Evolutionary conservation across 2,113 vertebrate genomes (phyloP).

Genomic region (Peromyscus leucopus): DNA sequence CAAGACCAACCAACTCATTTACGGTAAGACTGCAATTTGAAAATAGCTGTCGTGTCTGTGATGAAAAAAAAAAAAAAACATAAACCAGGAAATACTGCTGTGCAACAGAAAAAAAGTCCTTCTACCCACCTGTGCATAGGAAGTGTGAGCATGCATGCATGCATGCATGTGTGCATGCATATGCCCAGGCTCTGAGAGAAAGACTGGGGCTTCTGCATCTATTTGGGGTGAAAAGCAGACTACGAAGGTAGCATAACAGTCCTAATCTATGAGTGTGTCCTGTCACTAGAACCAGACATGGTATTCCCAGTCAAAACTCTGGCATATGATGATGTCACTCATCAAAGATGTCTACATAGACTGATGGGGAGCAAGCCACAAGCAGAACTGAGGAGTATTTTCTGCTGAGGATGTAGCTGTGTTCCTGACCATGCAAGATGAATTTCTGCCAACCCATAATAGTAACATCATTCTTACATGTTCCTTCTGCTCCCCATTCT

Average conservation of each 20-base stretch:
- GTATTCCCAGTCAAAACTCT: neutral
- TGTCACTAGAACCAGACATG: neutral
- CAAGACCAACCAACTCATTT: neutral
- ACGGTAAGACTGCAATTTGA: neutral
- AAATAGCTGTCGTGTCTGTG: neutral
- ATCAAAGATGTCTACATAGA: neutral
- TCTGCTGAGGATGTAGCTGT: conserved; percentile 36
- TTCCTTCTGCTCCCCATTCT: neutral
- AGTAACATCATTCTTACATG: conserved; percentile 21
- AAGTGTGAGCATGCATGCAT: neutral
- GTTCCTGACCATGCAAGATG: neutral
- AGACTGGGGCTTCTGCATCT: neutral
- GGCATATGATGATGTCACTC: neutral
- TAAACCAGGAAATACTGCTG: neutral
- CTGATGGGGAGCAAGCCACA: neutral
- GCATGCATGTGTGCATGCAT: neutral
- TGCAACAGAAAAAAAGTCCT: neutral
- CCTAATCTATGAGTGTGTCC: neutral
- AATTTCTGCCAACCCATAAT: conserved; percentile 2
- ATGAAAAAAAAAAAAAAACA: neutral
- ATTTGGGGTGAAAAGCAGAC: neutral
- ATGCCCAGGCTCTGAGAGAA: neutral
- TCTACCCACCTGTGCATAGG: neutral
- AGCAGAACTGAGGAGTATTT: neutral
- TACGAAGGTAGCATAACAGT: neutral